phyloP scores from a whole-genome alignment of 2,888 invertebrate genomes.

The Pachycephus smyrnensis region DNA sequence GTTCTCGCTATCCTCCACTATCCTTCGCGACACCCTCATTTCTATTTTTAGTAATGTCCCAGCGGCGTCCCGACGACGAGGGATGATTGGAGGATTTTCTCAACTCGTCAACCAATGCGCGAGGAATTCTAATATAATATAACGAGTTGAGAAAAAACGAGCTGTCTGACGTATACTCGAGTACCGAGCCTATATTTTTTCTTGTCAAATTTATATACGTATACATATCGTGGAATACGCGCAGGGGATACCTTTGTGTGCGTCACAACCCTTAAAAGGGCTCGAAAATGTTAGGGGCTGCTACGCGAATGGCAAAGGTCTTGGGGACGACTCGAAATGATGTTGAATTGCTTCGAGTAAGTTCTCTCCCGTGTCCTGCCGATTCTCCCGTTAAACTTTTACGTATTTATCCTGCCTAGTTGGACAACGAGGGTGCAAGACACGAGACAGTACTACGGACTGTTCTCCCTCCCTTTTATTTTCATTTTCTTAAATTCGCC shows the following conservation, averaged over 20 bases:
- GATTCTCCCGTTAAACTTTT: slow-evolving; percentile 48
- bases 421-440: slow-evolving; percentile 3
- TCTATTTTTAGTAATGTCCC: background rate
- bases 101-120: slow-evolving; percentile 16
- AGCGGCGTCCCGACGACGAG: background rate
- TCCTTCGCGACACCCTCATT: background rate
- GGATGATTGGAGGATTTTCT: slow-evolving; percentile 30
- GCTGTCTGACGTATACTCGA: background rate
- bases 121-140: slow-evolving; percentile 25
- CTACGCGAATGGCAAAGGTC: slow-evolving; percentile 11
- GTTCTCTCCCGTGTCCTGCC: slow-evolving; percentile 41
- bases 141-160: slow-evolving; percentile 36
- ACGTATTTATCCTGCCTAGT: slow-evolving; percentile 44
- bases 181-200: background rate
- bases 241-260: background rate
- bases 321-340: slow-evolving; percentile 36
- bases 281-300: slow-evolving; percentile 5
- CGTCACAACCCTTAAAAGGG: background rate
- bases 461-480: background rate
- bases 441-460: background rate
- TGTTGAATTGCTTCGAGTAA: slow-evolving; percentile 47
- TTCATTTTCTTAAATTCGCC: background rate
- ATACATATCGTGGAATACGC: background rate
- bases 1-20: background rate
- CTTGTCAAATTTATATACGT: background rate